Conservation (phyloP, 2,113 vertebrate species). For the Toxotes jaculatrix region DNA sequence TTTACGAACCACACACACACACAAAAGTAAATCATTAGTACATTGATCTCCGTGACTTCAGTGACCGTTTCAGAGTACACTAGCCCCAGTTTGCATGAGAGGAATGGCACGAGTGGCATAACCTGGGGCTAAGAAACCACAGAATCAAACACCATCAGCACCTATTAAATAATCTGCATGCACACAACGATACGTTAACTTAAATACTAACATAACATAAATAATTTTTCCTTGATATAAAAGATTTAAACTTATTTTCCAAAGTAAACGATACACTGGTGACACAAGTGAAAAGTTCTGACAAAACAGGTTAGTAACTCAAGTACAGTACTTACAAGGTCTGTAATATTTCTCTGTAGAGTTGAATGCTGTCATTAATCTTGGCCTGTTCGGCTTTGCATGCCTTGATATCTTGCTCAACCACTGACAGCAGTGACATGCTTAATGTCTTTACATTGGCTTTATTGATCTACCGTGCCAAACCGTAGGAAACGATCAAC, state of each 20-base stretch:
- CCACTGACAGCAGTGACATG: conserved; percentile 69
- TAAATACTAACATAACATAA: background rate
- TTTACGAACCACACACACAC: no score
- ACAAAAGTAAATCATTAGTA: background rate
- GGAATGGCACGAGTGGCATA: no score
- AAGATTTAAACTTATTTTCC: background rate
- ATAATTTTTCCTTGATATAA: background rate
- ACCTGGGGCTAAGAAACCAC: background rate
- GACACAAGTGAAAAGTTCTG: background rate
- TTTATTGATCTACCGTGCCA: background rate
- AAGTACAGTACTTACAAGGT: conserved; percentile 71
- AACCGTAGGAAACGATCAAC: background rate
- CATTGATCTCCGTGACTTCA: background rate
- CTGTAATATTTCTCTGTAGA: conserved; percentile 66
- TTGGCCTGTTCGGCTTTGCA: conserved; percentile 76
- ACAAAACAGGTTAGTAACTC: accelerated
- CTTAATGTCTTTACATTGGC: background rate
- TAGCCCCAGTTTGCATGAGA: background rate
- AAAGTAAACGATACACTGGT: background rate
- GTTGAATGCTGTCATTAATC: conserved; percentile 62
- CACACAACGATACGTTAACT: background rate
- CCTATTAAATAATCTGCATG: background rate
- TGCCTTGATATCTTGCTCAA: conserved; percentile 67
- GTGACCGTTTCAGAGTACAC: background rate
- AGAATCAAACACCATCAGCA: background rate